phyloP scores from a whole-genome alignment of 2,888 invertebrate species.

The Ametastegia equiseti region DNA sequence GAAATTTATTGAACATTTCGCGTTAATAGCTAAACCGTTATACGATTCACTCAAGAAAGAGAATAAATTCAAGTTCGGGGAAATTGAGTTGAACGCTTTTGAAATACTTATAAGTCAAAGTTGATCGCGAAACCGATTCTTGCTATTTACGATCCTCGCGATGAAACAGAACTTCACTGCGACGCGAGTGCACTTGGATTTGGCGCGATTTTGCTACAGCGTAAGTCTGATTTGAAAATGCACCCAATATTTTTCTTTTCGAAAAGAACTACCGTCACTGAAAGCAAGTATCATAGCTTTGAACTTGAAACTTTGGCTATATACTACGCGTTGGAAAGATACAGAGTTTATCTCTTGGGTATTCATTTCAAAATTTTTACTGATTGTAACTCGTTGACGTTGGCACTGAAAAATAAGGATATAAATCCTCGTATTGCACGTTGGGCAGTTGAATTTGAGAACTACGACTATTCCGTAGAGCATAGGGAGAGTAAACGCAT shows the following conservation, averaged over 20 bases:
- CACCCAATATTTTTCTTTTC: conserved; percentile 24
- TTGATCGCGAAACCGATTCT: conserved; percentile 54
- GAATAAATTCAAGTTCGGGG: conserved; percentile 55
- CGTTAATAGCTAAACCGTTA: conserved; percentile 2
- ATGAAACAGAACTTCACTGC: conserved; percentile 53
- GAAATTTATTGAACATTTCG: conserved; percentile 53
- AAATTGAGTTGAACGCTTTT: conserved; percentile 57
- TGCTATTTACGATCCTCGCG: conserved; percentile 52
- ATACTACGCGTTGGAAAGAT: neutral
- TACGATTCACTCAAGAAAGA: conserved; percentile 57
- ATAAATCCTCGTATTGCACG: neutral
- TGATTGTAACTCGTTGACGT: neutral
- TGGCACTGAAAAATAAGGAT: neutral
- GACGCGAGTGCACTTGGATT: conserved; percentile 53
- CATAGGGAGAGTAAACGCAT: neutral
- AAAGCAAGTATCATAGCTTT: neutral
- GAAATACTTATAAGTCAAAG: conserved; percentile 38
- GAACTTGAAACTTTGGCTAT: neutral
- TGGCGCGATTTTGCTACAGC: conserved; percentile 53
- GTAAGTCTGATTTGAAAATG: neutral
- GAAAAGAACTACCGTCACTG: neutral
- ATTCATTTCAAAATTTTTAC: neutral
- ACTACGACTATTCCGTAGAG: neutral
- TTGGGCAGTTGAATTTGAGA: neutral
- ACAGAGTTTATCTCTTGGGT: neutral